A percentile compares a stretch with the other conserved stretches of the same genome.
phyloP scores from a whole-genome alignment of 2,888 invertebrate species.

The Tachina fera region DNA sequence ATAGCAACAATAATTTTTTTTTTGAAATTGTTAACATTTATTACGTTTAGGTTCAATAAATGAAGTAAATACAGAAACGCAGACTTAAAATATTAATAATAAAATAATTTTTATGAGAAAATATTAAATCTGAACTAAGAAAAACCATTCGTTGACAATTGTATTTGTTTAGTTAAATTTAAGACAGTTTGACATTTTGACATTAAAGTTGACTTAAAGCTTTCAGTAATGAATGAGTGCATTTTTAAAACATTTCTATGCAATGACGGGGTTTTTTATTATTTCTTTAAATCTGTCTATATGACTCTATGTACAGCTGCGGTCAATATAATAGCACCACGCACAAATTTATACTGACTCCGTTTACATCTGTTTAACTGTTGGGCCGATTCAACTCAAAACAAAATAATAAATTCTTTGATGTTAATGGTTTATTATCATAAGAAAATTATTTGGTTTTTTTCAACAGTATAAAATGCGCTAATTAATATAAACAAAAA shows the following conservation, averaged over 20 bases:
- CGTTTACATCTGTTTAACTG: too few species aligned
- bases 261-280: conserved; percentile 29
- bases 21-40: conserved; percentile 2
- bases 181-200: conserved; percentile 66
- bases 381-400: too few species aligned
- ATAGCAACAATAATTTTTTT: neutral
- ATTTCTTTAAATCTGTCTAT: conserved; percentile 32
- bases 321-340: too few species aligned
- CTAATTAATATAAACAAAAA: too few species aligned
- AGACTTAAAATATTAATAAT: conserved; percentile 30
- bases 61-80: neutral
- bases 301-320: too few species aligned
- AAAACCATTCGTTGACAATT: conserved; percentile 60
- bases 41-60: conserved; percentile 10
- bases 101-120: neutral
- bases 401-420: too few species aligned
- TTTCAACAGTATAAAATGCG: too few species aligned
- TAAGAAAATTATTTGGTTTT: too few species aligned
- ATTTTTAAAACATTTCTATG: neutral
- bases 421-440: too few species aligned
- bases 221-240: conserved; percentile 36
- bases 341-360: too few species aligned
- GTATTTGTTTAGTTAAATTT: conserved; percentile 58
- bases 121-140: conserved; percentile 17
- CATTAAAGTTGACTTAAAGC: conserved; percentile 51